Conservation (phyloP, 2,797 vertebrate species). For the Champsocephalus gunnari region DNA sequence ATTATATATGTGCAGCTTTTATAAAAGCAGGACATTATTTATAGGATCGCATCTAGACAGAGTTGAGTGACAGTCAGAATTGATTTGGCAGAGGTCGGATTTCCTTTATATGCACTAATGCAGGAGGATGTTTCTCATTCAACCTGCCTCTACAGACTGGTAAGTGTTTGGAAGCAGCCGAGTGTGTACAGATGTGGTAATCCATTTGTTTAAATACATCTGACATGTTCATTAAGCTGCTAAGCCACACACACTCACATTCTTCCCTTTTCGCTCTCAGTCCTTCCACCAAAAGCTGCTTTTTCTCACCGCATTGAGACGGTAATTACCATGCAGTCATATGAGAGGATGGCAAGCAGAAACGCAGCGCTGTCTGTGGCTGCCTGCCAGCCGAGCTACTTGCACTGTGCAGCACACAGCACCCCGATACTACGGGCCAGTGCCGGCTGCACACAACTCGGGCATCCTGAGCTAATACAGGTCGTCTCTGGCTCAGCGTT, state of each 20-base stretch:
- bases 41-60: slow-evolving; percentile 1
- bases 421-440: slow-evolving; percentile 61
- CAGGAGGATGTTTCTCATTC: slow-evolving; percentile 28
- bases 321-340: slow-evolving; percentile 81
- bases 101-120: slow-evolving; percentile 30
- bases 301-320: slow-evolving; percentile 74
- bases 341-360: slow-evolving; percentile 78
- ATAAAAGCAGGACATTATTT: slow-evolving; percentile 20
- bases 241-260: slow-evolving; percentile 76
- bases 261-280: slow-evolving; percentile 66
- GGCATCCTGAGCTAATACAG: slow-evolving; percentile 63
- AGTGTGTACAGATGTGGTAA: slow-evolving; percentile 76
- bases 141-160: slow-evolving; percentile 30
- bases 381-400: slow-evolving; percentile 77
- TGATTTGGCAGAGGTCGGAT: slow-evolving; percentile 29
- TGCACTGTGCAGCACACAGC: slow-evolving; percentile 64
- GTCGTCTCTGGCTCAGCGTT: slow-evolving; percentile 56
- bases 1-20: slow-evolving; percentile 15
- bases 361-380: slow-evolving; percentile 70
- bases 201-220: slow-evolving; percentile 84
- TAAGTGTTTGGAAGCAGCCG: slow-evolving; percentile 54
- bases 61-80: slow-evolving; percentile 29
- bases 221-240: slow-evolving; percentile 82
- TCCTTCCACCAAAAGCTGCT: slow-evolving; percentile 70
- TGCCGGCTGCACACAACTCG: slow-evolving; percentile 46